phyloP scores from a whole-genome alignment of 2,797 vertebrate species.

The Salmo trutta region DNA sequence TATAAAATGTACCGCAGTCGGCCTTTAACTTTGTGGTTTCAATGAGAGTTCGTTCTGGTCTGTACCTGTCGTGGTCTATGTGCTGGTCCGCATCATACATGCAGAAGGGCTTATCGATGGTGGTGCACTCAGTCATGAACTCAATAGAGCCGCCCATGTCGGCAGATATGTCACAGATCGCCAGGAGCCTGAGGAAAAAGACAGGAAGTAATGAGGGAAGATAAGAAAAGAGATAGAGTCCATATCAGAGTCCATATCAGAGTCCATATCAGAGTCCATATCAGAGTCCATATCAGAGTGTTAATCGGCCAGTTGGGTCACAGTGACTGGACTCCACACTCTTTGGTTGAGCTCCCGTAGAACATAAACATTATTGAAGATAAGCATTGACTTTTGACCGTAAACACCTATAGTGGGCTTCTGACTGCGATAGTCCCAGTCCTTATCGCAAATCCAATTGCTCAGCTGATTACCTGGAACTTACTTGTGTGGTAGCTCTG shows the following conservation, averaged over 20 bases:
- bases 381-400: constrained; percentile 7
- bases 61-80: constrained; percentile 92
- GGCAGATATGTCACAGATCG: constrained; percentile 97
- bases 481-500: constrained; percentile 89
- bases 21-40: no score
- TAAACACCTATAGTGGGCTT: neutral
- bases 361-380: neutral
- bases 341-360: neutral
- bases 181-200: constrained; percentile 81
- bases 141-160: constrained; percentile 96
- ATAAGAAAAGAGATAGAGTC: no score
- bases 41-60: neutral
- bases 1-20: no score
- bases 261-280: no score
- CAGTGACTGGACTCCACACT: neutral
- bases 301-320: neutral
- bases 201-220: neutral
- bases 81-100: constrained; percentile 98
- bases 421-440: neutral
- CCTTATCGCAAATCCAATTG: neutral
- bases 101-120: constrained; percentile 94
- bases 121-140: constrained; percentile 97
- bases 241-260: neutral
- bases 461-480: constrained; percentile 25
- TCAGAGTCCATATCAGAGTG: neutral